phyloP scores from a whole-genome alignment of 1,140 invertebrate genomes.

The Myzus persicae region DNA sequence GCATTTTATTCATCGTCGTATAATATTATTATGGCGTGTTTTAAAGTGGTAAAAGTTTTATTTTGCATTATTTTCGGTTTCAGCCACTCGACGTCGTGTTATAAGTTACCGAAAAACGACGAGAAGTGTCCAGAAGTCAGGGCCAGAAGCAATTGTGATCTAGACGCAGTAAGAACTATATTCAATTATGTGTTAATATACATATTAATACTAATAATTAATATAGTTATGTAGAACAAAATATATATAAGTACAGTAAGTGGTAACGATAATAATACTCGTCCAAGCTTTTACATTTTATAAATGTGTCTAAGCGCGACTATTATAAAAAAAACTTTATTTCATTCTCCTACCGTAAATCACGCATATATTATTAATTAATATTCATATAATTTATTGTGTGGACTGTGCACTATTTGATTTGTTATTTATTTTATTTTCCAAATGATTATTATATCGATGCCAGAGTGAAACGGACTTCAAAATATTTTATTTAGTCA shows the following conservation, averaged over 20 bases:
- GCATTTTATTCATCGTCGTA: not conserved
- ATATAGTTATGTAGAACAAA: not conserved
- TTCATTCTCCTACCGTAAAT: not conserved
- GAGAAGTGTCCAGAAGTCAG: constrained; percentile 70
- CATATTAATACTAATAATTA: not conserved
- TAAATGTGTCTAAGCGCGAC: not conserved
- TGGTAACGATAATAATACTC: not conserved
- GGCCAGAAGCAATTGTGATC: constrained; percentile 67
- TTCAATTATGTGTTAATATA: not conserved
- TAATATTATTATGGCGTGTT: constrained; percentile 14
- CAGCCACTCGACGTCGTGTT: not conserved
- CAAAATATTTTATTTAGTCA: too few relatives aligned
- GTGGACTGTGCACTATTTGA: not conserved
- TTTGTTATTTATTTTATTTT: not conserved
- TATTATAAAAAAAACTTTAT: not conserved
- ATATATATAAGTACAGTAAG: not conserved
- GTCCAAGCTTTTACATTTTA: not conserved
- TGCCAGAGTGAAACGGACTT: not conserved
- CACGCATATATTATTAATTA: too few relatives aligned
- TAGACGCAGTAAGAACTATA: constrained; percentile 64
- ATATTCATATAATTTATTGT: not conserved
- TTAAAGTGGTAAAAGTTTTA: not conserved
- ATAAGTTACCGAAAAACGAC: constrained; percentile 68
- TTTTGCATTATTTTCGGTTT: not conserved
- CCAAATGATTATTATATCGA: not conserved